Percentiles rank a stretch among this genome's conserved stretches.
Evolutionary conservation across 2,113 vertebrate genomes (phyloP).

Genomic region (Myrmecophaga tridactyla): DNA sequence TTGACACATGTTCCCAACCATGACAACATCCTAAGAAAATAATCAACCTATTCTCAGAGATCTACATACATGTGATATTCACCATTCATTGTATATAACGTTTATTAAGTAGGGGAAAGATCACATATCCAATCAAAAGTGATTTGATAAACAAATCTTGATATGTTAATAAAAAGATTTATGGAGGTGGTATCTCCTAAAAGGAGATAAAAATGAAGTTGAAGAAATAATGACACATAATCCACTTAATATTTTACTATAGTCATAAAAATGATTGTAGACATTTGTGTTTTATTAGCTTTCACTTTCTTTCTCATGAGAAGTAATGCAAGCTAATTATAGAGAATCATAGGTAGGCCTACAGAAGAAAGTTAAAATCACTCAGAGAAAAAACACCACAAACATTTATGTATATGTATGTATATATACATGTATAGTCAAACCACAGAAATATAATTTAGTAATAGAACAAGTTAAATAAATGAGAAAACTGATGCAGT

Average conservation of each 20-base stretch:
- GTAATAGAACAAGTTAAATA: background rate
- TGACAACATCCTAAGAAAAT: background rate
- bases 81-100: background rate
- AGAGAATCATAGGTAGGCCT: background rate
- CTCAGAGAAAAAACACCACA: background rate
- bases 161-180: background rate
- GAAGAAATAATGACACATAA: background rate
- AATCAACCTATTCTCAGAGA: background rate
- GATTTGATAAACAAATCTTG: background rate
- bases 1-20: too few species aligned
- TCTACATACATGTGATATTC: background rate
- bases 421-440: background rate
- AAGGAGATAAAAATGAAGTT: background rate
- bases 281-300: background rate
- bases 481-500: background rate
- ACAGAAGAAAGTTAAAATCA: slow-evolving; percentile 1
- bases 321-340: slow-evolving; percentile 6
- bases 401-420: background rate
- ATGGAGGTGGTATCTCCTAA: background rate
- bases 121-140: background rate
- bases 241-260: background rate
- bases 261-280: background rate
- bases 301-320: background rate
- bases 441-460: slow-evolving; percentile 1
- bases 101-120: background rate